phyloP scores from a whole-genome alignment of 2,797 vertebrate genomes.

The Squalus acanthias region DNA sequence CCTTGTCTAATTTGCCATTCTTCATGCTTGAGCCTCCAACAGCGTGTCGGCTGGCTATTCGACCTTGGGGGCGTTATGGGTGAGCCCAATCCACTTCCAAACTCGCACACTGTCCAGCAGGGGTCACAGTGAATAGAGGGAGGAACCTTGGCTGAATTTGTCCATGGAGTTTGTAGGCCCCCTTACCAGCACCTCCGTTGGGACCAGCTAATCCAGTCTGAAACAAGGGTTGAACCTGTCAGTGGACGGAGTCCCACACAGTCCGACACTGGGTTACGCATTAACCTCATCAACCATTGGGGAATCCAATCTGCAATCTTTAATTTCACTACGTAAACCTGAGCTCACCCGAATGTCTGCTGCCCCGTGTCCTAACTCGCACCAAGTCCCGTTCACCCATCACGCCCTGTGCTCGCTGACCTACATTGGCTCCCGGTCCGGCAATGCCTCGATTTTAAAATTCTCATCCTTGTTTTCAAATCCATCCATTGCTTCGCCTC shows the following conservation, averaged over 20 bases:
- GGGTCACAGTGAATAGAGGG: background rate
- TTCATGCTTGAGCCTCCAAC: background rate
- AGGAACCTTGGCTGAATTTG: background rate
- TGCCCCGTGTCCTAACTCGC: background rate
- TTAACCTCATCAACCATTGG: background rate
- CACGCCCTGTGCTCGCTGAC: background rate
- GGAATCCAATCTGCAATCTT: background rate
- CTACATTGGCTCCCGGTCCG: background rate
- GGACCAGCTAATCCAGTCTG: background rate
- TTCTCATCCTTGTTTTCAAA: background rate
- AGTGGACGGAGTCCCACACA: background rate
- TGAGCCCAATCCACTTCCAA: background rate
- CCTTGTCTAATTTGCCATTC: background rate
- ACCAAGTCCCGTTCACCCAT: background rate
- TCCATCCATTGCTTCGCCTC: too few relatives aligned
- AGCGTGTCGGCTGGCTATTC: background rate
- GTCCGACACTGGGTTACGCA: background rate
- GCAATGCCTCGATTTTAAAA: background rate
- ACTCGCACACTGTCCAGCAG: background rate
- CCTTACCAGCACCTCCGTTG: background rate
- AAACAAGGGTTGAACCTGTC: background rate
- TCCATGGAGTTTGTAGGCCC: background rate
- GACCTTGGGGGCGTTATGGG: background rate
- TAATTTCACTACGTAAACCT: too few relatives aligned
- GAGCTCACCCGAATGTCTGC: background rate